These are phyloP conservation scores for Drosophila vallismaia DNA, from an alignment of 2,888 invertebrate genomes.

Conservation along the genomic window DNA sequence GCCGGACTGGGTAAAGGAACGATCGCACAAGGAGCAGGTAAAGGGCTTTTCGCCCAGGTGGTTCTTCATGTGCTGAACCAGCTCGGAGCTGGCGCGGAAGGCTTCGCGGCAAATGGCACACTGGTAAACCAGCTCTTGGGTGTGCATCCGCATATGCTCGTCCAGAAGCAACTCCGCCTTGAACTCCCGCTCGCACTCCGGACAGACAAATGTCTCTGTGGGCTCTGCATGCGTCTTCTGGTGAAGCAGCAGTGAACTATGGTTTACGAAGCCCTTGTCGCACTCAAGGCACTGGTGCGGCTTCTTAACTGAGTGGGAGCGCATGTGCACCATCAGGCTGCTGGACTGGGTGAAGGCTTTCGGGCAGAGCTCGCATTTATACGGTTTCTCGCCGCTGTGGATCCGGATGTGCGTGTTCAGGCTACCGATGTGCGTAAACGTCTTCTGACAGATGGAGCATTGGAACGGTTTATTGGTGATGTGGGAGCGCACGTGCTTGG, in stretches of 20 bases:
- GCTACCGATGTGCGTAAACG: conserved; percentile 84
- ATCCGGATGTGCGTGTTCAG: conserved; percentile 84
- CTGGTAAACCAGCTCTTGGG: conserved; percentile 82
- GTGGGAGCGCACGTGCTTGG: conserved; percentile 84
- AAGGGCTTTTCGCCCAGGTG: conserved; percentile 84
- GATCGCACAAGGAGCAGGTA: conserved; percentile 83
- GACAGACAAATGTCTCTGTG: conserved; percentile 79
- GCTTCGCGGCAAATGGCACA: conserved; percentile 82
- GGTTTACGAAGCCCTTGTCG: conserved; percentile 84
- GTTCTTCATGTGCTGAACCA: conserved; percentile 84
- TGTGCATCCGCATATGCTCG: conserved; percentile 84
- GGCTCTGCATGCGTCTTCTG: conserved; percentile 81
- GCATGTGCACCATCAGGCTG: conserved; percentile 83
- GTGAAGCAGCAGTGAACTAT: conserved; percentile 81
- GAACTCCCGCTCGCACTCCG: conserved; percentile 83
- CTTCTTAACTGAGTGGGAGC: conserved; percentile 82
- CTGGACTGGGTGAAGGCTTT: conserved; percentile 84
- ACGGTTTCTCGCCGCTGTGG: conserved; percentile 83
- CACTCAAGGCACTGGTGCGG: conserved; percentile 83
- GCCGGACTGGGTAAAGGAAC: conserved; percentile 84
- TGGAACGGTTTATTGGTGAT: conserved; percentile 84
- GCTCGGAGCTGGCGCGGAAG: conserved; percentile 82
- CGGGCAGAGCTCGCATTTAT: conserved; percentile 83
- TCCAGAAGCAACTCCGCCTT: conserved; percentile 83
- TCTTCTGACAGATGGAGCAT: conserved; percentile 83